Evolutionary conservation across 53 echinoderm and acorn worm species (phyloP).

Genomic region (Crossaster papposus): DNA sequence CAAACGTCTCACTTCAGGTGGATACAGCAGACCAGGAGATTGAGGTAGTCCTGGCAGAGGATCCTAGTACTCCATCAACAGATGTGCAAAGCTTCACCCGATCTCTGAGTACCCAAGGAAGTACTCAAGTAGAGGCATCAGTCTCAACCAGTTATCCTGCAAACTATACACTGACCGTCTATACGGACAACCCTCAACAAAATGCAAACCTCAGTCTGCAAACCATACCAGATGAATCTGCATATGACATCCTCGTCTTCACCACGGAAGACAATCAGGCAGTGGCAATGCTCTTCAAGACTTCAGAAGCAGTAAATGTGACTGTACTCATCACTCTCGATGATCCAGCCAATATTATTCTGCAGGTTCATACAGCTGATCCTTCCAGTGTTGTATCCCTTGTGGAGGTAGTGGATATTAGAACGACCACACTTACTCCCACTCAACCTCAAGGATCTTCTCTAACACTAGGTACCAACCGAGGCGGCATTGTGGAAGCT

Average conservation of each 20-base stretch:
- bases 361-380: constrained; percentile 19
- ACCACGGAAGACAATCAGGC: neutral
- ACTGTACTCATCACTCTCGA: neutral
- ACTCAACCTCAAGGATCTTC: neutral
- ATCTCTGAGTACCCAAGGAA: constrained; percentile 23
- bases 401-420: neutral
- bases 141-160: constrained; percentile 1
- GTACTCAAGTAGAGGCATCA: neutral
- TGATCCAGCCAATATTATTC: constrained; percentile 9
- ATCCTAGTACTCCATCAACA: neutral
- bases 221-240: neutral
- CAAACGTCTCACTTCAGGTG: constrained; percentile 26
- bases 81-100: neutral
- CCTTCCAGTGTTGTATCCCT: neutral
- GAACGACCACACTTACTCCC: neutral
- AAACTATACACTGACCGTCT: constrained; percentile 11
- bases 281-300: neutral
- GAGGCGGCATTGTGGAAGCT: constrained; percentile 16
- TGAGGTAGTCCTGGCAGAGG: neutral
- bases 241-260: neutral
- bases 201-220: neutral
- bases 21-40: constrained; percentile 5
- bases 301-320: neutral
- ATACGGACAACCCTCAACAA: neutral
- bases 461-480: neutral